Percentiles rank a stretch among this genome's conserved stretches.
These are phyloP conservation scores for Channa maculata DNA, from an alignment of 2,113 vertebrate genomes.

Conservation along the genomic window DNA sequence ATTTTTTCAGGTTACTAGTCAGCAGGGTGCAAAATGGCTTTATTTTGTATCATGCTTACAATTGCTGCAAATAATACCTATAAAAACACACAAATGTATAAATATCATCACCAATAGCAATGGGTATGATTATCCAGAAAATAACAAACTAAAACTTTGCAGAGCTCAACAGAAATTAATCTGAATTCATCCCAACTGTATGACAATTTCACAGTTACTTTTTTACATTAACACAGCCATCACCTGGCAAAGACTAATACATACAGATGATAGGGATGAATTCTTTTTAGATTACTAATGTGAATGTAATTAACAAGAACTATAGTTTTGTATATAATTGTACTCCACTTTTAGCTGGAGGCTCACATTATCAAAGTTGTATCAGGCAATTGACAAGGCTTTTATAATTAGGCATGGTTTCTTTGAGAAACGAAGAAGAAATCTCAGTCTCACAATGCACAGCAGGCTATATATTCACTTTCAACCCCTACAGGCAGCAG, in stretches of 20 bases:
- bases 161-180: slow-evolving; percentile 75
- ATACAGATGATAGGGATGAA: slow-evolving; percentile 64
- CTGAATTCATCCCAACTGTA: slow-evolving; percentile 64
- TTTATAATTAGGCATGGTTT: slow-evolving; percentile 75
- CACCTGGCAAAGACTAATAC: slow-evolving; percentile 65
- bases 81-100: slow-evolving; percentile 12
- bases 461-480: slow-evolving; percentile 81
- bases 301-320: slow-evolving; percentile 69
- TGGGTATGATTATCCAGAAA: slow-evolving; percentile 48
- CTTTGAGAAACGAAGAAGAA: slow-evolving; percentile 69
- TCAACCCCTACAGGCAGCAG: slow-evolving; percentile 77
- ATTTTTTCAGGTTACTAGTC: no score
- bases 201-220: slow-evolving; percentile 64
- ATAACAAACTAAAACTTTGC: slow-evolving; percentile 76
- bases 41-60: no score
- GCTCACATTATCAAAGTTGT: slow-evolving; percentile 77
- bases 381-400: slow-evolving; percentile 76
- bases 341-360: slow-evolving; percentile 64
- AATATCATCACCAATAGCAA: not conserved
- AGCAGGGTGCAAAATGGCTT: no score
- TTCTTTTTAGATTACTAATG: slow-evolving; percentile 72
- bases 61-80: no score
- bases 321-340: slow-evolving; percentile 70
- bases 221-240: slow-evolving; percentile 49
- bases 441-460: slow-evolving; percentile 76